These are phyloP conservation scores for Cantharis nigra DNA, from an alignment of 2,888 invertebrate genomes.

Conservation along the genomic window DNA sequence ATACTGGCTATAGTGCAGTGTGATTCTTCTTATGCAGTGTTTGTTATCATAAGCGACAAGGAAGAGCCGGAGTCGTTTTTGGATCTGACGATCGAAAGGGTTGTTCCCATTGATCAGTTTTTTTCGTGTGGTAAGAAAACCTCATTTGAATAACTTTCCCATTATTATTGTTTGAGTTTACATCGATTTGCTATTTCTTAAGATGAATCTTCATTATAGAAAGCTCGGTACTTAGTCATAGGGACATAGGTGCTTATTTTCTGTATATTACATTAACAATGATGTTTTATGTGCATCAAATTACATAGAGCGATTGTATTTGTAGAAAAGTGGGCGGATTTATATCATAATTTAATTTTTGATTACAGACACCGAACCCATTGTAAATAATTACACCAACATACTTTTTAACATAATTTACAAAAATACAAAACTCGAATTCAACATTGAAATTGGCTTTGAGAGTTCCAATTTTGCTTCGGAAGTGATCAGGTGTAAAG, in stretches of 20 bases:
- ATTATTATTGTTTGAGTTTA: too few species aligned
- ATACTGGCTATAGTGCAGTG: slow-evolving; percentile 65
- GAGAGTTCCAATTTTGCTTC: slow-evolving; percentile 74
- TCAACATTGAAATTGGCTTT: slow-evolving; percentile 62
- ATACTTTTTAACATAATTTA: slow-evolving; percentile 61
- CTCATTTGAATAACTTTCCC: too few species aligned
- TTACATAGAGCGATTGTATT: neutral
- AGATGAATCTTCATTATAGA: too few species aligned
- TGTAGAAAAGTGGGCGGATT: neutral
- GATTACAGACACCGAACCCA: slow-evolving; percentile 58
- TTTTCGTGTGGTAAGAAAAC: slow-evolving; percentile 68
- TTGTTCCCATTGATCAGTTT: slow-evolving; percentile 77
- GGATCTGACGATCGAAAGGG: slow-evolving; percentile 79
- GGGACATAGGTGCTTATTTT: too few species aligned
- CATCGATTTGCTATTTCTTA: too few species aligned
- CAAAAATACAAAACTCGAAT: slow-evolving; percentile 58
- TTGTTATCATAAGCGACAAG: slow-evolving; percentile 63
- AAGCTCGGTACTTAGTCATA: too few species aligned
- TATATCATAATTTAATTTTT: neutral
- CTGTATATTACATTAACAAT: too few species aligned
- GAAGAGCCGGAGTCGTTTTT: slow-evolving; percentile 73
- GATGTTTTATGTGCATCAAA: neutral
- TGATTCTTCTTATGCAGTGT: slow-evolving; percentile 61
- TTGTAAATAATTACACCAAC: slow-evolving; percentile 57
- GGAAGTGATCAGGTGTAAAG: slow-evolving; percentile 74